Base-by-base conservation (phyloP, 2,888 invertebrate species). In the Ophioninae sp. region DNA sequence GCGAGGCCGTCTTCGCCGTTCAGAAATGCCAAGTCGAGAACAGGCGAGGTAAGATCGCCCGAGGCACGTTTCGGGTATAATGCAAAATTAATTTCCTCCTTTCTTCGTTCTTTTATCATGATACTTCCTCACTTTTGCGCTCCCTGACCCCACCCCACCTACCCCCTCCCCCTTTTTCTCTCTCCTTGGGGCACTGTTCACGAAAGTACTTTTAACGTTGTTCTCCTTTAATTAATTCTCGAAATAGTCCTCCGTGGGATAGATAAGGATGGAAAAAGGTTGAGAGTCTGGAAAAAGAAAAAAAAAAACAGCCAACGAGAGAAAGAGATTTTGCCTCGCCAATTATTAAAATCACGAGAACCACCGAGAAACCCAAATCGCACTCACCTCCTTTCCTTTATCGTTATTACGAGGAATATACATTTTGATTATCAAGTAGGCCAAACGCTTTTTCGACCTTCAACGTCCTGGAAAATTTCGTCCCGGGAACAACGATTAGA, bases 71-170 rank as follows among this genome's bases (percentile, higher is more conserved):
- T 85, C 82, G 81, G 84, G 86, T 86, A 87, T 87, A 87, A 87
- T 87, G 85, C 86, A 87, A 87, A 87, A 87, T 87, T 87, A 87
- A 87, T 87, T 87, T 87, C 86, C 87, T 87, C 81, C 75, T 87
- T 85, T 86, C 86, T 85, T 84, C 85, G 78, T 87, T 86, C 87
- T 87, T 87, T 86, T 86, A 87, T 87, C 86, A 84, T 78, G 84
- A 86, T 86, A 83, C 85, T 85, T 86, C 86, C 83, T 82, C 85
- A 84, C 81, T 77, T 82, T 84, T 85, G 80, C 85, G 74, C 72
- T 74, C 78, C 85, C 84, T 82, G n/a, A 77, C 3, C 3, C 10
- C 44, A 9, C 44, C 13, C 44, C 44, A 9, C 44, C 13, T 13
- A 8, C 44, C 10, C 44, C 44, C 44, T 44, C 44, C 44, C 44